phyloP scores from a whole-genome alignment of 2,797 vertebrate genomes.

The Todus mexicanus region DNA sequence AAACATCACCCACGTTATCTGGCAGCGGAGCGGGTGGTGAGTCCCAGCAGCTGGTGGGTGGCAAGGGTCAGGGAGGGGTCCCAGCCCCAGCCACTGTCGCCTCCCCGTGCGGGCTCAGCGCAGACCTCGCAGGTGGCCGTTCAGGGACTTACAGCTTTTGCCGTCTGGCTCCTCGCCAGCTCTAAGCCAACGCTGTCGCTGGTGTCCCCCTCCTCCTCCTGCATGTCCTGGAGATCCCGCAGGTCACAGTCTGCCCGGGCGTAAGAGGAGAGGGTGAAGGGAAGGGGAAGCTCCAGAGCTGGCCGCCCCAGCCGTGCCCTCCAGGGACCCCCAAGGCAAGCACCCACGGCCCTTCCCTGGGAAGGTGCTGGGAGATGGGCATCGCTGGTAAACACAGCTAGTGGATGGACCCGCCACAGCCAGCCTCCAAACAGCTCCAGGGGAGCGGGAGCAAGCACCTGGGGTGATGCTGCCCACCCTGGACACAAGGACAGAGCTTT shows the following conservation, averaged over 20 bases:
- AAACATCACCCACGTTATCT: not conserved
- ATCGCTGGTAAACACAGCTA: fast-evolving
- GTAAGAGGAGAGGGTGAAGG: not conserved
- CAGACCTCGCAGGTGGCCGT: not conserved
- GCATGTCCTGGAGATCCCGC: conserved; percentile 87
- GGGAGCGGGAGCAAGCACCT: not conserved
- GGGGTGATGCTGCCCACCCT: fast-evolving
- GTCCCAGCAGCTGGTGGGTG: not conserved
- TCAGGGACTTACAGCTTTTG: conserved; percentile 60
- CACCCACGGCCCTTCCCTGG: not conserved
- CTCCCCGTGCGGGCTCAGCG: fast-evolving
- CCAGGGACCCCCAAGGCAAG: not conserved
- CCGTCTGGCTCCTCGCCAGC: conserved; percentile 16
- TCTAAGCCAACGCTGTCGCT: conserved; percentile 57
- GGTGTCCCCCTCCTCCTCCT: conserved; percentile 84
- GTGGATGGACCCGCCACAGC: fast-evolving
- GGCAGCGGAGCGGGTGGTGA: not conserved
- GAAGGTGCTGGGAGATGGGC: not conserved
- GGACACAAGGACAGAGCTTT: not conserved
- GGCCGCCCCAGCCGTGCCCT: not conserved
- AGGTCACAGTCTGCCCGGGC: conserved; percentile 86
- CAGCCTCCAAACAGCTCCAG: not conserved
- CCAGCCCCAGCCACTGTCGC: not conserved
- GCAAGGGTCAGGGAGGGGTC: not conserved
- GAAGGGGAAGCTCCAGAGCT: not conserved